Evolutionary conservation across 2,888 invertebrate genomes (phyloP), one percentile per base, ranked within the genome.

Genomic region (Caenorhabditis virilis): DNA sequence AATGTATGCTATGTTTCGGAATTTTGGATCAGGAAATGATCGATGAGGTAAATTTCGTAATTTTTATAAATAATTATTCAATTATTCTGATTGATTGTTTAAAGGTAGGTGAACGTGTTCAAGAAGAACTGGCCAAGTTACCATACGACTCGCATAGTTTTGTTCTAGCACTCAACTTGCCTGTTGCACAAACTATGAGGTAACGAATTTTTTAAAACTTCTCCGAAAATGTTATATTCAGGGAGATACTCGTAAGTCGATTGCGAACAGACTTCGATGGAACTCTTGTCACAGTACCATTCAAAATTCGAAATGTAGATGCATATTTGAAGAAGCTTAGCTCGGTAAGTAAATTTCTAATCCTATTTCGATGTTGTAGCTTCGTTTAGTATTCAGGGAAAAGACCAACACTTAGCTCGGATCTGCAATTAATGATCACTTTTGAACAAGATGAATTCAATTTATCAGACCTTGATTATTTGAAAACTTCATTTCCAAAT

Each of bases 401-500:
- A 22, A 59, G 77, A 1, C 78, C 79, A 7, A 78, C 80, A 13
- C 58, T 81, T 2, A 43, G 55, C 27, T 82, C 82, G 0, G 78
- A 82, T 51, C 67, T 81, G 2, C 74, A 68, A 36, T 41, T 81
- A 43, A 80, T 78, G 39, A 77, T 81, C 26, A 69, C 76, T 4
- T 76, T 81, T 39, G 74, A 69, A 25, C 78, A 82, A 51, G 72
- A 78, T 33, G 82, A 81, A 49, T 78, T 78, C 57, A 41, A 69
- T 13, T 35, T 58, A 3, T 23, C 50, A 5, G 81, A 81, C 47
- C 58, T 66, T 2, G 58, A 72, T 23, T 82, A 71, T 47, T 50
- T 78, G 20, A 41, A 66, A n/a, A 50, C 30, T 9, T 51, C 71
- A 27, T 78, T 80, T 58, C 76, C 80, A 1, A 53, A 69, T 16